Conservation (phyloP, 2,888 invertebrate species). For the Phorcus lineatus region DNA sequence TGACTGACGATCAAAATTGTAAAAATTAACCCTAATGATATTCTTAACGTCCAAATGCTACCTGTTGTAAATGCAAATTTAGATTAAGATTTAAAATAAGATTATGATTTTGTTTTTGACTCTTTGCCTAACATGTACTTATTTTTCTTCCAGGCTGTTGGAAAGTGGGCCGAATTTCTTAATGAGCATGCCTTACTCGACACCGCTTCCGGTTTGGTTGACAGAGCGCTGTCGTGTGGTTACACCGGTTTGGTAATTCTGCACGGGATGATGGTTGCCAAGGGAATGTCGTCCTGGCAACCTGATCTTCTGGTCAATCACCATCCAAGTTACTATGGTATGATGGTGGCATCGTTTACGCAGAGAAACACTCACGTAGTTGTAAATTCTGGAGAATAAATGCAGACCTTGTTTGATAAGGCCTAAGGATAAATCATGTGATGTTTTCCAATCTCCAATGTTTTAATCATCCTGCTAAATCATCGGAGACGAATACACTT, state of each 20-base stretch:
- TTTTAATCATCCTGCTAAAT: too few relatives aligned
- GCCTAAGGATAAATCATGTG: too few relatives aligned
- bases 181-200: constrained; percentile 35
- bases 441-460: too few relatives aligned
- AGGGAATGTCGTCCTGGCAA: constrained; percentile 42
- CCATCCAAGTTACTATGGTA: constrained; percentile 63
- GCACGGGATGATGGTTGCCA: constrained; percentile 50
- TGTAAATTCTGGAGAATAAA: background rate
- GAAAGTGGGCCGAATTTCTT: constrained; percentile 49
- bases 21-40: too few relatives aligned
- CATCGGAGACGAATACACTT: too few relatives aligned
- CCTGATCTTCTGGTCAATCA: constrained; percentile 51
- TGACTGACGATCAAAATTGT: too few relatives aligned
- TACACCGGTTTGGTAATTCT: constrained; percentile 60
- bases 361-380: background rate
- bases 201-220: constrained; percentile 50
- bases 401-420: too few relatives aligned
- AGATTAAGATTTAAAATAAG: too few relatives aligned
- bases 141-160: constrained; percentile 43
- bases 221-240: constrained; percentile 57
- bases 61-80: too few relatives aligned
- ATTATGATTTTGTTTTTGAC: too few relatives aligned
- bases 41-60: too few relatives aligned
- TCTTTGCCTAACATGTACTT: too few relatives aligned
- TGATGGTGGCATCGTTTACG: constrained; percentile 59